Conservation (phyloP, 2,797 vertebrate genomes). For the Sebastiscus tertius region DNA sequence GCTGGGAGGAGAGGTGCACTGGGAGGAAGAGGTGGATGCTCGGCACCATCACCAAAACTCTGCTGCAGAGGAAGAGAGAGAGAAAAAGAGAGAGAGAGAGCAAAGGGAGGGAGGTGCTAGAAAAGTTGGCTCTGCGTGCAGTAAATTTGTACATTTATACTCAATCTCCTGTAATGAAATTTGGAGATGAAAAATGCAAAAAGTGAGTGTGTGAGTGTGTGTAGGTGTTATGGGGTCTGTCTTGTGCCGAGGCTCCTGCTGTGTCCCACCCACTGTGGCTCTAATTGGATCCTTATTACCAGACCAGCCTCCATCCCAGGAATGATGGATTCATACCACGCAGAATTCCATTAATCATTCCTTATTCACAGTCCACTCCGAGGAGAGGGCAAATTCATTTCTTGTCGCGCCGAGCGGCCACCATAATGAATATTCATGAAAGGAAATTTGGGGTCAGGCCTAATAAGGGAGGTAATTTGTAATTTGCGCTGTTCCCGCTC, state of each 20-base stretch:
- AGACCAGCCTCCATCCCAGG: slow-evolving; percentile 74
- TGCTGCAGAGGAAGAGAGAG: not conserved
- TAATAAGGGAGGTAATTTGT: slow-evolving; percentile 89
- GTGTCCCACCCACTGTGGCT: slow-evolving; percentile 84
- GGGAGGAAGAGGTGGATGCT: slow-evolving; percentile 3
- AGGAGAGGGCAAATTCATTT: slow-evolving; percentile 84
- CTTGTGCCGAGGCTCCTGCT: slow-evolving; percentile 66
- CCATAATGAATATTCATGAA: slow-evolving; percentile 88
- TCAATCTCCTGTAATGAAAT: slow-evolving; percentile 49
- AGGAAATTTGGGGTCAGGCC: slow-evolving; percentile 88
- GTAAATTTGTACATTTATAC: slow-evolving; percentile 51
- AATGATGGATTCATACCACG: slow-evolving; percentile 88
- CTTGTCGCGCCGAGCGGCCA: slow-evolving; percentile 72
- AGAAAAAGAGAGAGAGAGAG: not conserved
- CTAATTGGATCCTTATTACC: slow-evolving; percentile 91
- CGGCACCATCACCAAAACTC: not conserved
- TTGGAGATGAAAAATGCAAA: slow-evolving; percentile 36
- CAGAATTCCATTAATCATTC: slow-evolving; percentile 89
- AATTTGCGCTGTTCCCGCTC: slow-evolving; percentile 85
- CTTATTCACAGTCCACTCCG: slow-evolving; percentile 85
- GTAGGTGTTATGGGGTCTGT: slow-evolving; percentile 57
- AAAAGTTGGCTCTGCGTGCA: slow-evolving; percentile 45
- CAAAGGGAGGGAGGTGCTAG: slow-evolving; percentile 8
- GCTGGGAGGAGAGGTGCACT: slow-evolving; percentile 29
- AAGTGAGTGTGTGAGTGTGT: slow-evolving; percentile 24